phyloP scores from a whole-genome alignment of 2,797 vertebrate species.

The Buphagus erythrorhynchus region DNA sequence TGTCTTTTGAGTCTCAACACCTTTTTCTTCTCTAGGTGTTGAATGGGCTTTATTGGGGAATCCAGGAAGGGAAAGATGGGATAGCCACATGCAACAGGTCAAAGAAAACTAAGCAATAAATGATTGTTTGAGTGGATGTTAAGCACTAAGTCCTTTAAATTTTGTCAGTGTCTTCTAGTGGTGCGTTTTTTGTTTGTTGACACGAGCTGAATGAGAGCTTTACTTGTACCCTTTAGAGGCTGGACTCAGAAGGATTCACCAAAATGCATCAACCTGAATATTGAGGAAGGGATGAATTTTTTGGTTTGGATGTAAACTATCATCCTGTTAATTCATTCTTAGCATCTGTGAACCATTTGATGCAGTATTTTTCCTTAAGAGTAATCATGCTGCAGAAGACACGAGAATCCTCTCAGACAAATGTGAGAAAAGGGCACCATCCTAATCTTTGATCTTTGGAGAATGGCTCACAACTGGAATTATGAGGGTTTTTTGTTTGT shows the following conservation, averaged over 20 bases:
- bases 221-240: background rate
- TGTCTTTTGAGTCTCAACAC: background rate
- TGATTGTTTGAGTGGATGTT: rapidly evolving
- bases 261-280: background rate
- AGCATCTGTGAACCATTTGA: background rate
- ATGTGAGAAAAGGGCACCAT: background rate
- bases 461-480: background rate
- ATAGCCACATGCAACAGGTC: background rate
- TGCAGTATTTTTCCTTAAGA: background rate
- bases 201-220: background rate
- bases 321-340: background rate
- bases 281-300: background rate
- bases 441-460: background rate
- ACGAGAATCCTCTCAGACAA: rapidly evolving
- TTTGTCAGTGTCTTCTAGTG: background rate
- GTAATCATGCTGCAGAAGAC: background rate
- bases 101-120: background rate
- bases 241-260: background rate
- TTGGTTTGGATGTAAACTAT: background rate
- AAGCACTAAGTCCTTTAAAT: background rate
- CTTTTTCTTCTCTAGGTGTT: background rate
- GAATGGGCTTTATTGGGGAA: background rate
- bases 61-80: background rate
- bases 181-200: too few relatives aligned
- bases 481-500: rapidly evolving